Evolutionary conservation across 2,113 vertebrate genomes (phyloP).

Genomic region (Platysternon megacephalum): DNA sequence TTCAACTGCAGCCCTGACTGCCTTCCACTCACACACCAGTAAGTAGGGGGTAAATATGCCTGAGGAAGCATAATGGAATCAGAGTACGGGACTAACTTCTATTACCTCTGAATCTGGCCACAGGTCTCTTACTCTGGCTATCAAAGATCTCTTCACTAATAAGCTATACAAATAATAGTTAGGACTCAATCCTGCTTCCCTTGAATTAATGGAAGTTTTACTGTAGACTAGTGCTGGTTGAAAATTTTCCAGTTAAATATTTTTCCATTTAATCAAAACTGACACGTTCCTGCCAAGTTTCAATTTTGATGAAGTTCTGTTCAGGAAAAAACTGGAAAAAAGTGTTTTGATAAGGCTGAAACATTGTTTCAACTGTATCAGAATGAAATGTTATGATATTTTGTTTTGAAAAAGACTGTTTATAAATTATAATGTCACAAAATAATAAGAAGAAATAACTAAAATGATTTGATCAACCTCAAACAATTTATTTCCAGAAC

Average conservation of each 20-base stretch:
- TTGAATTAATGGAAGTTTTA: background rate
- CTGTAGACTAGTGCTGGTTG: background rate
- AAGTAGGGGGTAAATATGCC: background rate
- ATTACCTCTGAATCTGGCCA: too few species aligned
- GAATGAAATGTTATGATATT: background rate
- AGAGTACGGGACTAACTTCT: background rate
- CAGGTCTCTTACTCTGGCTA: background rate
- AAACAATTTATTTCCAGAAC: background rate
- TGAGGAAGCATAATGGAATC: background rate
- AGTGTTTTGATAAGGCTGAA: background rate
- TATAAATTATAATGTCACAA: background rate
- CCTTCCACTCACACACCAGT: too few species aligned
- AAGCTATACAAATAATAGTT: background rate
- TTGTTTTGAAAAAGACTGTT: background rate
- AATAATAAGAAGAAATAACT: background rate
- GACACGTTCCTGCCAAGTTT: background rate
- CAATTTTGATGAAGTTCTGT: background rate
- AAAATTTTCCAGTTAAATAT: conserved; percentile 2
- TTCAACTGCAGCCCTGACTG: background rate
- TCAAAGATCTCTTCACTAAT: background rate
- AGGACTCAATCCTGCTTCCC: background rate
- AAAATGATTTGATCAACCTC: background rate
- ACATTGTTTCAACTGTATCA: background rate
- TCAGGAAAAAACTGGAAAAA: background rate
- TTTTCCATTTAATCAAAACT: background rate